phyloP scores from a whole-genome alignment of 2,888 invertebrate species.

The Craniophora ligustri region DNA sequence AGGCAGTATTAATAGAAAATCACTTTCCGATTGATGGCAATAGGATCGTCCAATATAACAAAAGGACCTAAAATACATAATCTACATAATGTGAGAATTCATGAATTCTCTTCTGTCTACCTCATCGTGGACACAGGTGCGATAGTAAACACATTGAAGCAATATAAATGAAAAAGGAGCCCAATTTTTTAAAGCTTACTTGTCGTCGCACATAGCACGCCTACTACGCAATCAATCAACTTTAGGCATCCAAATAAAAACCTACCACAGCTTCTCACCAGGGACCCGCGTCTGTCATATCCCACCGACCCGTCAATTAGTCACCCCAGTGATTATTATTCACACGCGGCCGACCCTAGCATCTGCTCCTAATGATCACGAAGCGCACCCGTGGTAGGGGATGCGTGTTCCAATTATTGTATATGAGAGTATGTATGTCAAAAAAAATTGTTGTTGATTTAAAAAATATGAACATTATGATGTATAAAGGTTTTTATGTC shows the following conservation, averaged over 20 bases:
- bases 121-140: too few relatives aligned
- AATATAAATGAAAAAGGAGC: too few relatives aligned
- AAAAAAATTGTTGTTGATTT: constrained; percentile 36
- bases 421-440: too few relatives aligned
- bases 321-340: constrained; percentile 71
- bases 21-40: too few relatives aligned
- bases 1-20: too few relatives aligned
- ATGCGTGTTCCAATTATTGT: constrained; percentile 24
- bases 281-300: constrained; percentile 55
- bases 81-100: too few relatives aligned
- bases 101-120: too few relatives aligned
- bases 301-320: constrained; percentile 65
- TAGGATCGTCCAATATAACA: too few relatives aligned
- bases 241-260: constrained; percentile 15
- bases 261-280: constrained; percentile 7
- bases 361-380: constrained; percentile 78
- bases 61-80: too few relatives aligned
- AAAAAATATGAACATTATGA: constrained; percentile 7
- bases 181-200: too few relatives aligned
- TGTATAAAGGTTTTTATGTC: neutral
- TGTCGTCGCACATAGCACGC: neutral
- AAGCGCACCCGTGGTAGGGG: constrained; percentile 61
- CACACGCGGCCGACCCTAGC: constrained; percentile 62
- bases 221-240: constrained; percentile 3
- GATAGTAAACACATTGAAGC: too few relatives aligned